These are phyloP conservation scores for Mormoops blainvillei DNA, from an alignment of 2,113 vertebrate genomes.

Conservation along the genomic window DNA sequence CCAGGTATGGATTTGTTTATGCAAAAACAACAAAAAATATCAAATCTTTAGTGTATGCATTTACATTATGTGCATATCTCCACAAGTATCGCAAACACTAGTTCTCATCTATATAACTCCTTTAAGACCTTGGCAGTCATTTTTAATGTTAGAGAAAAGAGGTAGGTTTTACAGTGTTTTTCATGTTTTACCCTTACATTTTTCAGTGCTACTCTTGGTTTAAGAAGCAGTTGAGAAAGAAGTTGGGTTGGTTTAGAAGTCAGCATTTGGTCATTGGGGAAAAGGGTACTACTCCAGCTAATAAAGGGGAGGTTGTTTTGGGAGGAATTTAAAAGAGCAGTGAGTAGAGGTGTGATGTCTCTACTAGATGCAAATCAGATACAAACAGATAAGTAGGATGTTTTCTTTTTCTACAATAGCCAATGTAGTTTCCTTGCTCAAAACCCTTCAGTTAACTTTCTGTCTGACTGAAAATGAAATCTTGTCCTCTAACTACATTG, in stretches of 20 bases:
- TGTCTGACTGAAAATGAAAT: neutral
- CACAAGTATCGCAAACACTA: neutral
- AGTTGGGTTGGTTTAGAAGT: constrained; percentile 1
- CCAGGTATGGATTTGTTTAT: constrained; percentile 84
- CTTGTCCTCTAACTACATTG: neutral
- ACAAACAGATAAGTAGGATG: neutral
- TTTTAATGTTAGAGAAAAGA: neutral
- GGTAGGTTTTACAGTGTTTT: neutral
- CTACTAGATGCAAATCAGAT: neutral
- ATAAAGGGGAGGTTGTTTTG: neutral
- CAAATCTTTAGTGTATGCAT: neutral
- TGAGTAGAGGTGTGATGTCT: neutral
- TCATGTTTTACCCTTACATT: neutral
- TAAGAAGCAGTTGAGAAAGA: constrained; percentile 35
- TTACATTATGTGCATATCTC: neutral
- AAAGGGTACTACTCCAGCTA: neutral
- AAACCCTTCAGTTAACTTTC: neutral
- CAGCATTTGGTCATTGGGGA: neutral
- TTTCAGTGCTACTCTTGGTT: neutral
- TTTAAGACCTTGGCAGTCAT: neutral
- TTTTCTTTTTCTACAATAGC: neutral
- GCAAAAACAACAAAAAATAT: neutral
- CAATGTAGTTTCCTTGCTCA: neutral
- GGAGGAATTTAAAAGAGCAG: constrained; percentile 8
- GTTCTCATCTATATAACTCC: neutral